phyloP scores from a whole-genome alignment of 2,113 vertebrate species.

The Neofelis nebulosa region DNA sequence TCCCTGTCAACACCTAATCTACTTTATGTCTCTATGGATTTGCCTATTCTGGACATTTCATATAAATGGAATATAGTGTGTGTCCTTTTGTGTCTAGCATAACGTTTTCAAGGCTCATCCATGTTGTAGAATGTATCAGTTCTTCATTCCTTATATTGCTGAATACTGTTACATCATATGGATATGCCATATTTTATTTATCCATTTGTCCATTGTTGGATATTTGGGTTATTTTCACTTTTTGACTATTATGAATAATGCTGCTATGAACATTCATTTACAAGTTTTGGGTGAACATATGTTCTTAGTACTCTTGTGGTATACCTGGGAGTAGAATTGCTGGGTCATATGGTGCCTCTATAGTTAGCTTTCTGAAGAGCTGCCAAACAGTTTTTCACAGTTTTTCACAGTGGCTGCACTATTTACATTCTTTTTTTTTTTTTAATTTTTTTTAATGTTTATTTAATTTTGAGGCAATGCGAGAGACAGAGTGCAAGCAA shows the following conservation, averaged over 20 bases:
- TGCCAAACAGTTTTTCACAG: background rate
- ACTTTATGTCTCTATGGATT: background rate
- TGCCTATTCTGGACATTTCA: background rate
- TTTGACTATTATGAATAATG: background rate
- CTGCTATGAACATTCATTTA: background rate
- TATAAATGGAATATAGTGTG: background rate
- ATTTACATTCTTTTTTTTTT: background rate
- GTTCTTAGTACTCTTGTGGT: background rate
- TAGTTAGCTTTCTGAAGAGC: background rate
- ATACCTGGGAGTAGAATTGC: background rate
- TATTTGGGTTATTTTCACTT: conserved; percentile 4
- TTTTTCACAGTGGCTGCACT: background rate
- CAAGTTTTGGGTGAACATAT: background rate
- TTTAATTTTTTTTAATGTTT: too few species aligned
- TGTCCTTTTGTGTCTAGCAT: background rate
- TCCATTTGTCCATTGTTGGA: background rate
- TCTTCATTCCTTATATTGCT: background rate
- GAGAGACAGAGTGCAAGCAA: too few species aligned
- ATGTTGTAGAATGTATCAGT: background rate
- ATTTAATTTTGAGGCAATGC: too few species aligned
- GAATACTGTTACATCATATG: background rate
- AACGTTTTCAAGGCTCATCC: background rate
- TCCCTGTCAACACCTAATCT: background rate
- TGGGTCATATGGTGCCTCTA: background rate
- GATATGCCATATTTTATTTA: conserved; percentile 5